Base-by-base conservation (phyloP, 2,113 vertebrate species). In the Seriola quinqueradiata region DNA sequence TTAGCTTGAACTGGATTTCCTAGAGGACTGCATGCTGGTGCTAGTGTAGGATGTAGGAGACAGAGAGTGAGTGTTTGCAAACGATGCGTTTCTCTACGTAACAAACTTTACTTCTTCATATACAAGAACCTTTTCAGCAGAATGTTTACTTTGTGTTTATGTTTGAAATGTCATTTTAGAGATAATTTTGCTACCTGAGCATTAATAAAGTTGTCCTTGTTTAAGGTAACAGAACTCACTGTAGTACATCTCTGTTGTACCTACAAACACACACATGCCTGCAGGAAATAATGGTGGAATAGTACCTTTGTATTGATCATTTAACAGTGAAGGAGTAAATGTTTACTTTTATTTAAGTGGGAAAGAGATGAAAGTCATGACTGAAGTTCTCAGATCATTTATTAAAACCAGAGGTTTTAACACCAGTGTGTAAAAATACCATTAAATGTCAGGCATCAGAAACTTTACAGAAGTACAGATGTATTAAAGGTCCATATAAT, bases 161-260 rank as follows among this genome's bases (percentile, higher is more conserved):
- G 91, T 93, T 91, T 92, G 32, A 91, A 87, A 91, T 91, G 92
- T 94, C 72, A 91, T 92, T 94, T 90, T 92, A 92, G 92, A 92
- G 74, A 89, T 78, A 7, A 85, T 92, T 94, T 93, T 95, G 90
- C 88, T 94, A 94, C 89, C 90, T 90, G 76, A 93, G 87, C 90
- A 93, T 90, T 90, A 95, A 94, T 94, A 94, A 94, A 95, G 87
- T 89, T 74, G 89, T 93, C 70, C 90, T 93, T 95, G 89, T 88
- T 93, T 85, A 91, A 90, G 84, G 88, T 83, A 90, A 88, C 36
- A 57, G 3, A 34, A 68, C 12, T 28, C 6, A 16, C 1, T 64
- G 48, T 4, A 10, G 8, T 58, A 11, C 34, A 16, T 70, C 60
- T 57, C 52, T 67, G 1, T 71, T 58, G n/a, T 10, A 67, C 17